Evolutionary conservation across 2,888 invertebrate species (phyloP).

Genomic region (Ryuthela nishihirai): DNA sequence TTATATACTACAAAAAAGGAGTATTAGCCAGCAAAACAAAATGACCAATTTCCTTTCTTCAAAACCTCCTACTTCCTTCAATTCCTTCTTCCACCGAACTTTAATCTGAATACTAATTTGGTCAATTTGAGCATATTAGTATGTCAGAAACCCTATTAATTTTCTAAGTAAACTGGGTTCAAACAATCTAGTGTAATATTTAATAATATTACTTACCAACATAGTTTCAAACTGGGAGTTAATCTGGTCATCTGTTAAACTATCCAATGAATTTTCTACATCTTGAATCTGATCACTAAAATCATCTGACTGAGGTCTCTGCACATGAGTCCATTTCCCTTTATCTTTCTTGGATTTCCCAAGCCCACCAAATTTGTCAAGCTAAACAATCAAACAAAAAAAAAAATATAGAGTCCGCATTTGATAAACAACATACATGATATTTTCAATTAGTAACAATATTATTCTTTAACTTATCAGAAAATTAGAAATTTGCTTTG

Average conservation of each 20-base stretch:
- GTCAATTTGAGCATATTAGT: too few species aligned
- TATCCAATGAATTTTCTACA: conserved; percentile 49
- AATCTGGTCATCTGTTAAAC: conserved; percentile 67
- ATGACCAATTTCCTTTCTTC: too few species aligned
- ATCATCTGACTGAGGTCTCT: conserved; percentile 36
- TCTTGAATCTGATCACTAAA: conserved; percentile 35
- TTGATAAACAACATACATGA: background rate
- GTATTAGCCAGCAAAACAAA: too few species aligned
- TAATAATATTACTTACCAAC: conserved; percentile 69
- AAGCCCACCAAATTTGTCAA: conserved; percentile 35
- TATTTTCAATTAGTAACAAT: background rate
- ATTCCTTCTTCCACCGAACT: too few species aligned
- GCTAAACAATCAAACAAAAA: conserved; percentile 4
- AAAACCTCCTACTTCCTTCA: too few species aligned
- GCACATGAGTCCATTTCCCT: conserved; percentile 15
- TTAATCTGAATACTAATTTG: too few species aligned
- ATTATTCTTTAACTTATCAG: background rate
- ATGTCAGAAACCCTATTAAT: too few species aligned
- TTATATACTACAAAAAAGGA: too few species aligned
- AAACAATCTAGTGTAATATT: too few species aligned
- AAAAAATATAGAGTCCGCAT: background rate
- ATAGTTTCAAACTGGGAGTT: conserved; percentile 73
- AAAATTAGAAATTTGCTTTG: too few species aligned
- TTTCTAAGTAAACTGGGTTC: too few species aligned
- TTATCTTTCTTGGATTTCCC: conserved; percentile 34